Conservation (phyloP, 1,140 invertebrate species). For the Drosophila quadrilineata region DNA sequence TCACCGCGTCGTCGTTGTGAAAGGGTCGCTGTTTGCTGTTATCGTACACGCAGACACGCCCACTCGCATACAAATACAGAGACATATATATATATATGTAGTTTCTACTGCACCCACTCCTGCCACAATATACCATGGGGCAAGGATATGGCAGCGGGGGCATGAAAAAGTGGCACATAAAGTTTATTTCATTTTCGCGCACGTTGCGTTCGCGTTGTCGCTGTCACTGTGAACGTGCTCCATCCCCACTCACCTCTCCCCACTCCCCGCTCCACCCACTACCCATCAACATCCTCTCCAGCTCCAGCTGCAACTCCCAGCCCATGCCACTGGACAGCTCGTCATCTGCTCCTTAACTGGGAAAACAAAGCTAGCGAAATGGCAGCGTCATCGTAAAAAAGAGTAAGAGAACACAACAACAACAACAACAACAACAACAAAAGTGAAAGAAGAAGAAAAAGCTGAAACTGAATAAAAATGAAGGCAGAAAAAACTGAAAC, state of each 20-base stretch:
- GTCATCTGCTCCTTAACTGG: background rate
- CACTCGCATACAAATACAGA: background rate
- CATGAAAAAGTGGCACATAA: conserved; percentile 39
- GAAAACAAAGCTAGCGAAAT: conserved; percentile 68
- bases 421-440: conserved; percentile 19
- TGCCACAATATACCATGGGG: too few relatives aligned
- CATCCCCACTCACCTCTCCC: background rate
- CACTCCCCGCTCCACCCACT: background rate
- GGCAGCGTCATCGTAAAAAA: conserved; percentile 65
- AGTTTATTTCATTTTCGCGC: conserved; percentile 80
- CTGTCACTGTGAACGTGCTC: conserved; percentile 30
- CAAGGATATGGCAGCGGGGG: too few relatives aligned
- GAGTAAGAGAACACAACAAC: conserved; percentile 21
- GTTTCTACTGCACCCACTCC: too few relatives aligned
- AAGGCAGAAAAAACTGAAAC: conserved; percentile 51
- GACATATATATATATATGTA: too few relatives aligned
- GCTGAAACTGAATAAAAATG: too few relatives aligned
- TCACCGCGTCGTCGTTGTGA: conserved; percentile 55
- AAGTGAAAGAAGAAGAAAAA: too few relatives aligned
- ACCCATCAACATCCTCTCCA: too few relatives aligned
- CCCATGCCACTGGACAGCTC: background rate
- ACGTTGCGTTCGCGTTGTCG: conserved; percentile 66
- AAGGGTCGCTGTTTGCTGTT: conserved; percentile 15
- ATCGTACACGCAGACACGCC: background rate
- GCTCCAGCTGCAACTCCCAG: too few relatives aligned